Evolutionary conservation across 2,113 vertebrate species (phyloP), one percentile per base, ranked within the genome.

Genomic region (Forbesichthys agassizii): DNA sequence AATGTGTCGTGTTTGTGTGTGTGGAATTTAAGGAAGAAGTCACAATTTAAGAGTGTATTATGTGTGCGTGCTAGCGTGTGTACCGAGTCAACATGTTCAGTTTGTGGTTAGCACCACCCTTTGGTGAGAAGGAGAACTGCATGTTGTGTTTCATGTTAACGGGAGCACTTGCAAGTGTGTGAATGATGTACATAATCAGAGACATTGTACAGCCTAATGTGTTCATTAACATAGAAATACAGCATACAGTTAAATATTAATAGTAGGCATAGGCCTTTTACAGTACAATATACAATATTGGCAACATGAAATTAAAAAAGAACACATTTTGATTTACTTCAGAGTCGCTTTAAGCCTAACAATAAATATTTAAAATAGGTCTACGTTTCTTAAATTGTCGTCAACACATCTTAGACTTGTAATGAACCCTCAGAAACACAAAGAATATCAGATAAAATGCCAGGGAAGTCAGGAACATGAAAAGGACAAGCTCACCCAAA

Each of bases 391-490:
- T 20, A n/a, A 33, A 33, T 36, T 7, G n/a, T 36, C 75, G 61
- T 60, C 36, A 49, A 71, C 54, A 68, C 36, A 53, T 0, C 0
- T 61, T 9, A 60, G 48, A 69, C 47, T 67, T 55, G 61, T 52
- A 74, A 64, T 53, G 47, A 62, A 79, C 48, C 53, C 56, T 67
- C 53, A 78, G 90, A 92, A 91, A 91, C 62, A 33, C 11, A 18
- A 27, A 69, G 18, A 11, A 58, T 14, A 33, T 33, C 84, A 92
- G 74, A 75, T 60, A 91, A 82, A 86, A 88, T 88, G 92, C 86
- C 88, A 93, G 92, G 85, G 84, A 82, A 83, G 86, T 87, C 68
- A 76, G 90, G 91, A 92, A 94, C 92, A 92, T 93, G 93, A 93
- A 93, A 82, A 85, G 81, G 87, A 87, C 73, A 89, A 84, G 88